Percentiles rank a stretch among this genome's conserved stretches.
phyloP scores from a whole-genome alignment of 1,140 invertebrate genomes.

The Cyclina sinensis region DNA sequence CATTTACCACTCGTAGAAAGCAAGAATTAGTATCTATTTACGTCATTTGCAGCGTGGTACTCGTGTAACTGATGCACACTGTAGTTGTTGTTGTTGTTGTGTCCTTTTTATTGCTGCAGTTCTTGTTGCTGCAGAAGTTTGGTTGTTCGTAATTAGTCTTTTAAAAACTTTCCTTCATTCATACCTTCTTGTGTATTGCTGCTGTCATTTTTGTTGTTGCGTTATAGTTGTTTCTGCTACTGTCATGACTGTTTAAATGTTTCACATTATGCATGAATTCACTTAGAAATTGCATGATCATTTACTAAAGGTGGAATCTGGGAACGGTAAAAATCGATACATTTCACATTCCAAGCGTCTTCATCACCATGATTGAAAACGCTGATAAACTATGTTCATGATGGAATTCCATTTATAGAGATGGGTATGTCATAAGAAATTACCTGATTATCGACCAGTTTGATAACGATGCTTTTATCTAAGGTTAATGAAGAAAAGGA shows the following conservation, averaged over 20 bases:
- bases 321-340: background rate
- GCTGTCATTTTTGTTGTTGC: too few species aligned
- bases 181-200: too few species aligned
- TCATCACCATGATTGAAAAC: background rate
- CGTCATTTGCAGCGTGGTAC: too few species aligned
- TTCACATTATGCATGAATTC: too few species aligned
- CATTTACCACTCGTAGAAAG: too few species aligned
- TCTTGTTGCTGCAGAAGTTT: background rate
- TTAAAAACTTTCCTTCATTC: too few species aligned
- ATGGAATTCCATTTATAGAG: background rate
- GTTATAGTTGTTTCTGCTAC: background rate
- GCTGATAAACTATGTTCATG: background rate
- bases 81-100: too few species aligned
- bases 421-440: background rate
- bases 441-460: background rate
- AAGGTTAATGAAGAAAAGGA: background rate
- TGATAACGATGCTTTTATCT: background rate
- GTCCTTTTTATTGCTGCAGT: too few species aligned
- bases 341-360: slow-evolving; percentile 10
- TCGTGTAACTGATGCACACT: too few species aligned
- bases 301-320: too few species aligned
- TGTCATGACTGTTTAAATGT: background rate
- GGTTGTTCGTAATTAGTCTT: background rate
- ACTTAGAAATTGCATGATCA: too few species aligned
- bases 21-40: too few species aligned